Conservation (phyloP, 2,888 invertebrate species). For the Hydrotaea diabolus region DNA sequence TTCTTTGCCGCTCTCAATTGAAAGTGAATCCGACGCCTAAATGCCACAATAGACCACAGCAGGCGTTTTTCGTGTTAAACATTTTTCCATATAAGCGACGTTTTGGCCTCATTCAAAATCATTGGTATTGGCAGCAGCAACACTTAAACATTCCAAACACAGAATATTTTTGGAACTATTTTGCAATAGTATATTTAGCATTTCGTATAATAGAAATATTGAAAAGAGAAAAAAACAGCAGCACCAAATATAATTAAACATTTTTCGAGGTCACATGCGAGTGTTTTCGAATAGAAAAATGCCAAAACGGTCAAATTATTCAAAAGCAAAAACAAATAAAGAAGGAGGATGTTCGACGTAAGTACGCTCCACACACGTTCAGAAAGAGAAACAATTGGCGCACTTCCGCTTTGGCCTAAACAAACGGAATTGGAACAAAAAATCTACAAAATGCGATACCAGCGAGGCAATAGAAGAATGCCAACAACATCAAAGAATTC, state of each 20-base stretch:
- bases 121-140: constrained; percentile 53
- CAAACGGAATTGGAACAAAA: constrained; percentile 26
- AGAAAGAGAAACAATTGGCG: constrained; percentile 8
- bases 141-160: constrained; percentile 61
- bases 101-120: constrained; percentile 59
- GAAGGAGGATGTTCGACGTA: neutral
- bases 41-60: neutral
- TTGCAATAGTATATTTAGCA: constrained; percentile 49
- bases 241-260: neutral
- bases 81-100: neutral
- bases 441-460: too few species aligned
- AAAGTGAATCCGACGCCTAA: neutral
- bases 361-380: neutral
- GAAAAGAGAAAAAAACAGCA: neutral
- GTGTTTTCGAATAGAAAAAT: neutral
- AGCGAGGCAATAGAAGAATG: constrained; percentile 4
- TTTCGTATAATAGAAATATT: neutral
- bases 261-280: constrained; percentile 13
- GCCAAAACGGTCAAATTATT: neutral
- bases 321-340: too few species aligned
- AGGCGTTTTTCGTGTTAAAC: constrained; percentile 44
- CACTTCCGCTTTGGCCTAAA: constrained; percentile 18
- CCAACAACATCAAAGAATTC: constrained; percentile 18
- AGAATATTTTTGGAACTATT: constrained; percentile 50
- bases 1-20: too few species aligned